Evolutionary conservation across 2,888 invertebrate genomes (phyloP).

Genomic region (Apoda limacodes): DNA sequence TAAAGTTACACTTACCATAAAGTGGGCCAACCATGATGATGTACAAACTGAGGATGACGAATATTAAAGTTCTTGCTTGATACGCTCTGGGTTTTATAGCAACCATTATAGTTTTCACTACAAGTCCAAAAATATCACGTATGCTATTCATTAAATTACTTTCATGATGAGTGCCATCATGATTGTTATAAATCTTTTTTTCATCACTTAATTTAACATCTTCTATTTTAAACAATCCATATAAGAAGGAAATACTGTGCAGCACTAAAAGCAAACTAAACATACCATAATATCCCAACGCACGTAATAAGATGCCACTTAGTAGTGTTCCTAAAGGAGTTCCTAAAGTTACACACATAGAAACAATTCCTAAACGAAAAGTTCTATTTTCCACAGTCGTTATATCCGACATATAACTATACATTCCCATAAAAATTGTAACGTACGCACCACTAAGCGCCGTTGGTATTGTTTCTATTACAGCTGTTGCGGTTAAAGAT

Average conservation of each 20-base stretch:
- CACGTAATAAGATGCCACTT: constrained; percentile 59
- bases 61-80: constrained; percentile 44
- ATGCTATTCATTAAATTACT: constrained; percentile 28
- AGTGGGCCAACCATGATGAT: constrained; percentile 60
- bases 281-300: constrained; percentile 57
- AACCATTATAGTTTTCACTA: constrained; percentile 52
- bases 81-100: constrained; percentile 39
- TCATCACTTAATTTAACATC: constrained; percentile 34
- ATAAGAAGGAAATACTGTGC: constrained; percentile 41
- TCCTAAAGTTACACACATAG: constrained; percentile 62
- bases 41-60: constrained; percentile 47
- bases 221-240: constrained; percentile 49
- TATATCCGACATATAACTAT: constrained; percentile 72
- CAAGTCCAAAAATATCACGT: constrained; percentile 41
- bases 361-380: constrained; percentile 72
- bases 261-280: constrained; percentile 45
- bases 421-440: constrained; percentile 71
- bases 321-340: constrained; percentile 63
- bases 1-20: constrained; percentile 45
- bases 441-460: constrained; percentile 73
- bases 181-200: constrained; percentile 13
- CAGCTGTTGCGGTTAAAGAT: constrained; percentile 57
- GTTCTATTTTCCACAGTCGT: constrained; percentile 71
- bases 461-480: constrained; percentile 68
- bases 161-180: constrained; percentile 20